phyloP scores from a whole-genome alignment of 2,797 vertebrate genomes.

The Neoniphon sammara region DNA sequence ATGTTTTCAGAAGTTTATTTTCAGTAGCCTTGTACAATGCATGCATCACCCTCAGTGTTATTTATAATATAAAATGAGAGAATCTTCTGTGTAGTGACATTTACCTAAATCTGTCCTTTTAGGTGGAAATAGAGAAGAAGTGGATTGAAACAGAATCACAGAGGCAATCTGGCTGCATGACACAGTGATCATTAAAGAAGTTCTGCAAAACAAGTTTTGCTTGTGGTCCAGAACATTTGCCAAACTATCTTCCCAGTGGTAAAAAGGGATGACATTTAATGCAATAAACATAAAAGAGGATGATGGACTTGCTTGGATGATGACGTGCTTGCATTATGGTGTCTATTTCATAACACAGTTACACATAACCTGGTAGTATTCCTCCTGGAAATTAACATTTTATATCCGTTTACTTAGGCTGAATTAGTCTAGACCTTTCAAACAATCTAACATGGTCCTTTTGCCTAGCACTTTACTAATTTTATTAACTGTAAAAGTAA shows the following conservation, averaged over 20 bases:
- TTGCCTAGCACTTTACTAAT: constrained; percentile 81
- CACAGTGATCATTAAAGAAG: constrained; percentile 83
- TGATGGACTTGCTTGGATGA: constrained; percentile 60
- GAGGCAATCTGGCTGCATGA: constrained; percentile 87
- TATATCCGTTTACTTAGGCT: constrained; percentile 63
- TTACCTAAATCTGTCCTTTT: constrained; percentile 34
- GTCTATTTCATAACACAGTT: constrained; percentile 50
- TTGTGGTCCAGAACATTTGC: constrained; percentile 36
- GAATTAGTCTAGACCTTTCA: constrained; percentile 64
- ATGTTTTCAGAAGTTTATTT: neutral
- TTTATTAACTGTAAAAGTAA: constrained; percentile 68
- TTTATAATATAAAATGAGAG: neutral
- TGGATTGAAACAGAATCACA: constrained; percentile 90
- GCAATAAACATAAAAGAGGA: constrained; percentile 30
- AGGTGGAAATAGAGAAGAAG: constrained; percentile 99
- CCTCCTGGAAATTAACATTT: constrained; percentile 55
- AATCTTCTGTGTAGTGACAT: neutral
- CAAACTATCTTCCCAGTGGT: constrained; percentile 30
- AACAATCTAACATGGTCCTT: constrained; percentile 61
- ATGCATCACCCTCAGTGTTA: neutral
- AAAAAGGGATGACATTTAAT: constrained; percentile 39
- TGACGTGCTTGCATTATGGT: constrained; percentile 12
- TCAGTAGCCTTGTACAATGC: neutral
- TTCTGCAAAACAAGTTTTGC: constrained; percentile 30
- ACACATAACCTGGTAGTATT: constrained; percentile 60